Evolutionary conservation across 2,113 vertebrate genomes (phyloP), one percentile per base, ranked within the genome.

Genomic region (Podarcis muralis): DNA sequence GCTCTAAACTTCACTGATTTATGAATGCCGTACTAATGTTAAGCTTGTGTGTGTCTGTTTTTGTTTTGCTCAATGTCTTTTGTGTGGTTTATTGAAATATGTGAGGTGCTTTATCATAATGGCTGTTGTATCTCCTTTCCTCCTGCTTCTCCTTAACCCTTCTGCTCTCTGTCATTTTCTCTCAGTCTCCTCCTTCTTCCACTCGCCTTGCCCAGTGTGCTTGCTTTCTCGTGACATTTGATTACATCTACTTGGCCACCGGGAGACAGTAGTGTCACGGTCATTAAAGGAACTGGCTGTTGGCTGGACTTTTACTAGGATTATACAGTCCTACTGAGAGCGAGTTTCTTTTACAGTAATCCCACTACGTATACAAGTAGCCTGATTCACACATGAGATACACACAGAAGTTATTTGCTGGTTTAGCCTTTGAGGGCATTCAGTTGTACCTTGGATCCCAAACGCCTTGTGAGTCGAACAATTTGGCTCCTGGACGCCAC

Each of bases 11-110:
- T 75, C 65, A 87, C 16, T 88, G 84, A 83, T 76, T 78, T 89
- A 1, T 79, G 76, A 68, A 66, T 91, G 35, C 1, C 59, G 2
- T 74, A 37, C 1, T 85, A 0, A 0, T 75, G 12, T 85, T 84
- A 43, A 43, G 48, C 4, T 9, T 32, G 43, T 57, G 1, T 37
- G 20, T n/a, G 35, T 43, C 30, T 81, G 13, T 13, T 32, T 74
- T 37, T 71, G 15, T 48, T 15, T 32, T 53, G 4, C 25, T 68
- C n/a, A 6, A 9, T 75, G 6, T 82, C 35, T 71, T 74, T 82
- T 16, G 83, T 69, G 7, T 88, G 37, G 57, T 66, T 83, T 88
- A 32, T 75, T 85, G 53, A 91, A 85, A 90, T 16, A 43, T n/a
- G 27, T 53, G 77, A 93, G 3, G 2, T 13, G 7, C 5, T 69